Evolutionary conservation across 2,888 invertebrate species (phyloP), one percentile per base, ranked within the genome.

Genomic region (Villa cingulata): DNA sequence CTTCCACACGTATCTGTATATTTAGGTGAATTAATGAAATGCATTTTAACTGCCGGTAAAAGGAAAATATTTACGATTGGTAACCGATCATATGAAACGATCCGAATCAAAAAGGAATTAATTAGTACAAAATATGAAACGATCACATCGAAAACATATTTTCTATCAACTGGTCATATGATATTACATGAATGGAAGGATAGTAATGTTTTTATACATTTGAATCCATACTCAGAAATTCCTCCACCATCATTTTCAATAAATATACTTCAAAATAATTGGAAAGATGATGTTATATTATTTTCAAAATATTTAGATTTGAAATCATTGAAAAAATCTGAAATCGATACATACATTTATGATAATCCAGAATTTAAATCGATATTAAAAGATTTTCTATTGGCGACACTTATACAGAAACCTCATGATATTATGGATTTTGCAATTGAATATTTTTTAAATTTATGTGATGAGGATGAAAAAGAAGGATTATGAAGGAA

Each of bases 321-420:
- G 17, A 53, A 51, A 39, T 27, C 42, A n/a, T 34, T 41, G 12
- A 16, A 34, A 5, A 14, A 36, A 17, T 46, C 41, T 5, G 45
- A 50, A 41, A 46, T 50, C 12, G 32, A 43, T 37, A 48, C 47
- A 2, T 53, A 51, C 27, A 20, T 51, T 2, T 14, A 34, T 17
- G 46, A 51, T 15, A 50, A 51, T 43, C 37, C 38, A 16, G 43
- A 51, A 38, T 46, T 51, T 15, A 44, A 46, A 23, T 38, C 41
- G 27, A 45, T 54, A 14, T 16, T 53, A 12, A 45, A 53, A 16
- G 52, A 54, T 48, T 53, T 48, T 45, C 18, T 52, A 38, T 4
- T 51, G 1, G 29, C 45, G 19, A 32, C 50, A 18, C 39, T 54
- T 23, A 41, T 48, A 18, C 34, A 40, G n/a, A 51, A 48, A 32